Evolutionary conservation across 2,113 vertebrate species (phyloP), one percentile per base, ranked within the genome.

Genomic region (Herpetotheres cachinnans): DNA sequence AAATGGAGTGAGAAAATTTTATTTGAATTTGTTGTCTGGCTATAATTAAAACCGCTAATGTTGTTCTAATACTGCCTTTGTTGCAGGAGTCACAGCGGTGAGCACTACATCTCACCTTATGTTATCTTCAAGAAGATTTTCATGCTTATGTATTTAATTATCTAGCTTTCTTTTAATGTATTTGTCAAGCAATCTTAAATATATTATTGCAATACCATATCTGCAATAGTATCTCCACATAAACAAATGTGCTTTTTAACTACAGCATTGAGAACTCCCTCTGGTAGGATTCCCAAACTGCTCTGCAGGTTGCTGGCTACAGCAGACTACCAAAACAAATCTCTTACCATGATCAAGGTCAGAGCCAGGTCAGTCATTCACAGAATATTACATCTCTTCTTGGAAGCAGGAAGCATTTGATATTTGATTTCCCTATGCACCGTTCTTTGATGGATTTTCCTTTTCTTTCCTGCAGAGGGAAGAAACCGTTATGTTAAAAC

Each of bases 311-410:
- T 98, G 98, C 98, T 98, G 96, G 97, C 98, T 98, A 95, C 89
- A 98, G 98, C 97, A 97, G 98, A 98, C 98, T 99, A 98, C 95
- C 97, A 98, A 98, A 99, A 99, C 98, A 99, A 99, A 98, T 98
- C 98, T 98, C 98, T 98, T 98, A 98, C 98, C 97, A 94, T 97
- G 97, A 97, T 98, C 96, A 97, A 98, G 99, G 98, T 99, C 98
- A 99, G 88, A 86, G 86, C 36, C 82, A 96, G 98, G 99, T 99
- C 98, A 98, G 96, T 97, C 97, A 98, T 97, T 98, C 97, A 97
- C 95, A 97, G 97, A 98, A 98, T 98, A 98, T 98, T 97, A 97
- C 96, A 96, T 97, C 95, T 96, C 94, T 95, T 97, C 89, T 95
- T 92, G 65, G 61, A 97, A 97, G 91, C 97, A 98, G 95, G 96